Evolutionary conservation across 35 echinoderm and acorn worm species (phyloP).

Genomic region (Lytechinus pictus): DNA sequence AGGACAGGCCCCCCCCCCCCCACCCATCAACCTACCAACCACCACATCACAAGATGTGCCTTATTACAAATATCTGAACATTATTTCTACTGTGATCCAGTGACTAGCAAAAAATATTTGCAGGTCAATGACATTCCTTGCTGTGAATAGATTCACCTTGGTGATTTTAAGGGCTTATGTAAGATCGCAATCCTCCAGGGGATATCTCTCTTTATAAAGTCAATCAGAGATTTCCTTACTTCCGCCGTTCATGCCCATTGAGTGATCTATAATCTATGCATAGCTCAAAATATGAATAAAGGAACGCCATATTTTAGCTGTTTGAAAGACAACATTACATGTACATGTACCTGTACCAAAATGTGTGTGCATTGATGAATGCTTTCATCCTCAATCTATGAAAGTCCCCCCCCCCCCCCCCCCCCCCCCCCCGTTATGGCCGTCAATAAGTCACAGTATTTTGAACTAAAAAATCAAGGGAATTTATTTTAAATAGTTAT

Average conservation of each 20-base stretch:
- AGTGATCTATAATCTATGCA: neutral
- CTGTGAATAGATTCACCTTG: neutral
- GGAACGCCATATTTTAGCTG: neutral
- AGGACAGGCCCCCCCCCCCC: too few species aligned
- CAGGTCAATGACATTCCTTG: neutral
- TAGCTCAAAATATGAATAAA: too few species aligned
- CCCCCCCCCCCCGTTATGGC: too few species aligned
- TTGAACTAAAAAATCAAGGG: too few species aligned
- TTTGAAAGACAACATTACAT: neutral
- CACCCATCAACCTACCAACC: too few species aligned
- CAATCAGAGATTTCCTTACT: neutral
- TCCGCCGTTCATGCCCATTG: neutral
- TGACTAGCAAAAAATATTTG: neutral
- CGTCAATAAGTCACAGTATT: too few species aligned
- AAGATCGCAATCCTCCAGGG: neutral
- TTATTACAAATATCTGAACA: neutral
- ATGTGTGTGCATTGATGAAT: neutral
- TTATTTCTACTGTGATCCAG: neutral
- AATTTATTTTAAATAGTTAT: too few species aligned
- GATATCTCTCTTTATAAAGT: neutral
- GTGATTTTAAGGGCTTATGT: neutral
- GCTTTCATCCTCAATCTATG: too few species aligned
- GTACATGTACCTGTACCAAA: neutral
- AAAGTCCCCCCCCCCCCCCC: too few species aligned
- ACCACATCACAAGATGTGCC: neutral